These are phyloP conservation scores for Dendrocincla fuliginosa DNA, from an alignment of 2,797 vertebrate species.

Conservation along the genomic window DNA sequence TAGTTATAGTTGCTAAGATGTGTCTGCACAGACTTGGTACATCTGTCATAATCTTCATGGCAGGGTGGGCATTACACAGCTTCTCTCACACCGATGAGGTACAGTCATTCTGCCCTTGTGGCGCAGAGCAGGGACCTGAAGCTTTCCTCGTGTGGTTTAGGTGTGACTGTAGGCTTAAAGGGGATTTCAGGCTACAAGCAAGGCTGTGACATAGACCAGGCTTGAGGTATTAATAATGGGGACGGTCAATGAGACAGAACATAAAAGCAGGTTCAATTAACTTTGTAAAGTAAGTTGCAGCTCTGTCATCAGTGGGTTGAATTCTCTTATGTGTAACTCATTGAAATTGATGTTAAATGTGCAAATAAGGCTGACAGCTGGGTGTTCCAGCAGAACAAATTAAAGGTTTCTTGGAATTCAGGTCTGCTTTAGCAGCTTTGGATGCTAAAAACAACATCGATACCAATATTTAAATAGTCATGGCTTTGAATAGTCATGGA, in stretches of 20 bases:
- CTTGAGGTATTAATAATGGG: slow-evolving; percentile 15
- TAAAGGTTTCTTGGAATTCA: slow-evolving; percentile 42
- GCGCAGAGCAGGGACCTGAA: not conserved
- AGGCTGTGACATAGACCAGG: not conserved
- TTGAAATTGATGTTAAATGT: slow-evolving; percentile 20
- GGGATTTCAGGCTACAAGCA: not conserved
- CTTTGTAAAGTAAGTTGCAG: slow-evolving; percentile 1
- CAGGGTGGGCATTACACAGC: not conserved
- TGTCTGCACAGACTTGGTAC: not conserved
- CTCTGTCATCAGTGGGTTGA: slow-evolving; percentile 48
- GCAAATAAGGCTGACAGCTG: slow-evolving; percentile 1
- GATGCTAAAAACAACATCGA: slow-evolving; percentile 2
- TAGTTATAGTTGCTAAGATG: not conserved
- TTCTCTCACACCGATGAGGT: not conserved
- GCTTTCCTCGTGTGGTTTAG: not conserved
- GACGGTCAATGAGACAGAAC: not conserved
- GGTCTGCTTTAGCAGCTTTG: not conserved
- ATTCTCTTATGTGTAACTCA: slow-evolving; percentile 7
- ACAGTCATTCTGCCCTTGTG: not conserved
- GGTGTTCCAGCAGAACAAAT: not conserved
- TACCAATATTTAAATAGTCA: not conserved
- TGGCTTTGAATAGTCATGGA: not conserved
- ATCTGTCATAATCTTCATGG: not conserved
- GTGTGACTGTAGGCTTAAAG: not conserved
- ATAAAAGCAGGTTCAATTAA: slow-evolving; percentile 37